These are phyloP conservation scores for Hapalemur alaotrensis DNA, from an alignment of 2,797 vertebrate species.

Conservation along the genomic window DNA sequence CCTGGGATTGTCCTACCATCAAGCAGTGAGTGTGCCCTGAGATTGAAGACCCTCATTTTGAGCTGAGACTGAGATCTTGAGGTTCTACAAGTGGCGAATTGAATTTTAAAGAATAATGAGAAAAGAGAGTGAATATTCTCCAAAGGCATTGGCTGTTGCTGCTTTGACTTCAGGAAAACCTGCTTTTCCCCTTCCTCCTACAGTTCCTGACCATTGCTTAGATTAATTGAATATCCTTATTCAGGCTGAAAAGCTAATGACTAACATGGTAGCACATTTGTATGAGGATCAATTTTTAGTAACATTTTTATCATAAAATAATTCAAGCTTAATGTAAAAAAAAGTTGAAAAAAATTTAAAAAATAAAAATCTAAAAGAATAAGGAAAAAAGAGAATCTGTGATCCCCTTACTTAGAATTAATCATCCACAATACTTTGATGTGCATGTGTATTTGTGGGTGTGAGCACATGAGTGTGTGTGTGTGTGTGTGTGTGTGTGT, in stretches of 20 bases:
- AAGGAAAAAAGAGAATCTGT: neutral
- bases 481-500: neutral
- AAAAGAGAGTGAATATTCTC: neutral
- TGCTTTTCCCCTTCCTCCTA: neutral
- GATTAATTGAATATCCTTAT: neutral
- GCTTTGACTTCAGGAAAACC: neutral
- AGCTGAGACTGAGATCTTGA: neutral
- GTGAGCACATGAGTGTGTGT: neutral
- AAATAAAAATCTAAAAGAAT: neutral
- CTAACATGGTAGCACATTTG: neutral
- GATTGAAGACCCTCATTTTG: neutral
- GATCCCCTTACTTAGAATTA: neutral
- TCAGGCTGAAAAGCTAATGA: neutral
- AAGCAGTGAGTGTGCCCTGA: neutral
- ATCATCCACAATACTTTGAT: neutral
- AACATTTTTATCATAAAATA: neutral
- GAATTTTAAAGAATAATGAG: neutral
- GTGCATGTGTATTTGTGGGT: neutral
- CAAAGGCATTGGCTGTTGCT: neutral
- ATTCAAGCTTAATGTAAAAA: neutral
- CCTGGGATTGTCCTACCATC: accelerated
- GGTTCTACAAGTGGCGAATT: neutral
- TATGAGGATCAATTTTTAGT: neutral
- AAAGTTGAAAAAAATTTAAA: neutral
- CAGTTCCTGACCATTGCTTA: neutral